Conservation (phyloP, 2,113 vertebrate genomes). For the Chascanopsetta lugubris region DNA sequence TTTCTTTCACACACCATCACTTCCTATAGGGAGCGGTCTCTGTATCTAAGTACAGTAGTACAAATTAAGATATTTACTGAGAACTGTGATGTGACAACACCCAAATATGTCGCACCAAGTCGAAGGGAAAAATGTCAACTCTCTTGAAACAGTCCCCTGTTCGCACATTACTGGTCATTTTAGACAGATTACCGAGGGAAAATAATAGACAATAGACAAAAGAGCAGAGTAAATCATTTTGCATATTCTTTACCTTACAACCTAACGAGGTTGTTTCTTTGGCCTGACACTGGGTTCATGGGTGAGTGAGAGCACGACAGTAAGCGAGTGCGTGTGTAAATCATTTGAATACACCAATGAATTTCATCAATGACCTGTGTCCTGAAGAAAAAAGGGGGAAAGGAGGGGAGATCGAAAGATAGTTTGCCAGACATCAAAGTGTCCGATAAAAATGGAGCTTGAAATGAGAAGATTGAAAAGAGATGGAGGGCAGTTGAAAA, state of each 20-base stretch:
- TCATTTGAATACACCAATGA: too few relatives aligned
- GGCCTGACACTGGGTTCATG: neutral
- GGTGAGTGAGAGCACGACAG: neutral
- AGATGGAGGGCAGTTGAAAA: neutral
- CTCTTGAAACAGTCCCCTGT: neutral
- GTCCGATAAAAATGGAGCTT: slow-evolving; percentile 13
- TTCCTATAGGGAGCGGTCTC: neutral
- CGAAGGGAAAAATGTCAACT: slow-evolving; percentile 10
- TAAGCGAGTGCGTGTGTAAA: neutral
- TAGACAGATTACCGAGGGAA: too few relatives aligned
- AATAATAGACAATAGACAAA: too few relatives aligned
- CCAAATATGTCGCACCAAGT: too few relatives aligned
- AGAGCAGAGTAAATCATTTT: too few relatives aligned
- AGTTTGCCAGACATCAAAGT: slow-evolving; percentile 3
- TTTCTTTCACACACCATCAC: neutral
- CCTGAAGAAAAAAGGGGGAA: neutral
- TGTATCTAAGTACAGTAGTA: neutral
- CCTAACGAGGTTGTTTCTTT: neutral
- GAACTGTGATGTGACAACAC: slow-evolving; percentile 7
- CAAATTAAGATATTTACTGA: slow-evolving; percentile 19
- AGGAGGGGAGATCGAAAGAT: neutral
- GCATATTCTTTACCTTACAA: too few relatives aligned
- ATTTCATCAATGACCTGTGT: too few relatives aligned
- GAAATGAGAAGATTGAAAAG: slow-evolving; percentile 7
- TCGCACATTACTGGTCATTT: too few relatives aligned